These are phyloP conservation scores for Semaprochilodus insignis DNA, from an alignment of 2,797 vertebrate genomes.

Conservation along the genomic window DNA sequence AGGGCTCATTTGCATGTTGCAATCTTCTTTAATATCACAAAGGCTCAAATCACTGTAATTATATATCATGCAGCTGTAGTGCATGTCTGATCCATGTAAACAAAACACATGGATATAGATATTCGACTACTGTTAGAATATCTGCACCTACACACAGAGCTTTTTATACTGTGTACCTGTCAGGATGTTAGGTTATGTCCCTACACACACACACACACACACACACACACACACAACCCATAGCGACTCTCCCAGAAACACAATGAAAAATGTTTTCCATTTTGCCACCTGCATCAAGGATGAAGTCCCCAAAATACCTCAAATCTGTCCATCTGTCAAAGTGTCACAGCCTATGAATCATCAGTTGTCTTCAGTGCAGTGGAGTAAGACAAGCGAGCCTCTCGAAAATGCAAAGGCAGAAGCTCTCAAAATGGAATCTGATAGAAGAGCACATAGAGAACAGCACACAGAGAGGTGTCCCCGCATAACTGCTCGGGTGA, in stretches of 20 bases:
- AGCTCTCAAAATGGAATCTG: constrained; percentile 46
- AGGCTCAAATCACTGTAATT: not conserved
- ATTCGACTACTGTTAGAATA: constrained; percentile 43
- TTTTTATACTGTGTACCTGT: constrained; percentile 50
- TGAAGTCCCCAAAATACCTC: constrained; percentile 78
- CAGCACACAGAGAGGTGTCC: constrained; percentile 40
- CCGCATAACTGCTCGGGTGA: constrained; percentile 46
- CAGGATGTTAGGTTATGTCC: constrained; percentile 26
- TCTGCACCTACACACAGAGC: constrained; percentile 36
- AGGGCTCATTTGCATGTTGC: too few relatives aligned
- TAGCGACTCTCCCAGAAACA: constrained; percentile 36
- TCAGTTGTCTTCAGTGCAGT: constrained; percentile 65
- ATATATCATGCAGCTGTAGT: not conserved
- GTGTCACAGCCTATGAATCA: constrained; percentile 83
- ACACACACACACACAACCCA: constrained; percentile 29
- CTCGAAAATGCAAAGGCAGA: constrained; percentile 49
- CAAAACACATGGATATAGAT: constrained; percentile 9
- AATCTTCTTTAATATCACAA: too few relatives aligned
- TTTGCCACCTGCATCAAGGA: constrained; percentile 66
- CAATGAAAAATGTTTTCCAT: constrained; percentile 61
- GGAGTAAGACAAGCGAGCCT: constrained; percentile 41
- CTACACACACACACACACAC: constrained; percentile 24
- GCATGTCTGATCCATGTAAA: constrained; percentile 41
- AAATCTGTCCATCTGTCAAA: constrained; percentile 86
- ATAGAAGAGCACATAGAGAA: constrained; percentile 46